Evolutionary conservation across 2,888 invertebrate species (phyloP), one percentile per base, ranked within the genome.

Genomic region (Didymodactylos carnosus): DNA sequence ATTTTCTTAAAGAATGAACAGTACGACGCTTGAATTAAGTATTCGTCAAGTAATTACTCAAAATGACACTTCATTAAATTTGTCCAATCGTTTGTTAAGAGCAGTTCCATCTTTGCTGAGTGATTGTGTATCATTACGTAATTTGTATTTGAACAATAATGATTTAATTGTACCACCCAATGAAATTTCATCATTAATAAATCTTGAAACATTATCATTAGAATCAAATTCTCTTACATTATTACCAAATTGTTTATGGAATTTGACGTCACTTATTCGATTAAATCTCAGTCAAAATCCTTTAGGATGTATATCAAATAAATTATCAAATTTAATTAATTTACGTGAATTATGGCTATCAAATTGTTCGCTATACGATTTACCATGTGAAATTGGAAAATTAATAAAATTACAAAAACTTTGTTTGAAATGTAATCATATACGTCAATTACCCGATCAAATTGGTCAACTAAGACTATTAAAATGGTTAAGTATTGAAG

Each of bases 221-320:
- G 74, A 74, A 74, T 53, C 71, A 14, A 74, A 74, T 69, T 35
- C 71, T n/a, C 29, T 74, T 6, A 71, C 74, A 14, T 41, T 74
- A 10, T 35, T 74, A 41, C 74, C 74, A 41, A 53, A 71, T 40
- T 46, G 25, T 19, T 74, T 43, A 62, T 74, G 71, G 27, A 41
- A 41, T 74, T 27, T 74, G 35, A 74, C 25, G 35, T 35, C 25
- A 19, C 27, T 74, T 19, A 43, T 43, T 53, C 53, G 74, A 46
- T 71, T 74, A 41, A 74, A 74, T 74, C 41, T 74, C 14, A 74
- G 74, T 46, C 62, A 71, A 40, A 74, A 74, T 74, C 71, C 29
- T 27, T 23, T 74, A 23, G 40, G 49, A 43, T 39, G 40, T 25
- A 16, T 74, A 53, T 53, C 62, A 39, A 4, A 25, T 11, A 23